Evolutionary conservation across 2,797 vertebrate species (phyloP).

Genomic region (Sarcophilus harrisii): DNA sequence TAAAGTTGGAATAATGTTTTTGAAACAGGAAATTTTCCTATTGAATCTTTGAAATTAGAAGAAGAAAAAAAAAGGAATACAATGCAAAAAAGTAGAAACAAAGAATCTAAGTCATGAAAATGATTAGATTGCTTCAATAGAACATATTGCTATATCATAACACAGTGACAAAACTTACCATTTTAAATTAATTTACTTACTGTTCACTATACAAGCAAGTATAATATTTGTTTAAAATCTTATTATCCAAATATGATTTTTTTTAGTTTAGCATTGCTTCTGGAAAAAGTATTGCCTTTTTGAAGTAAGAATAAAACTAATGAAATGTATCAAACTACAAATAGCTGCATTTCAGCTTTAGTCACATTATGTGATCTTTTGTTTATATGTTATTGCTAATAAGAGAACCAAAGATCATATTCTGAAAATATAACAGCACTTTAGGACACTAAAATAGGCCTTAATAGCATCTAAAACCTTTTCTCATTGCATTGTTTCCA

Average conservation of each 20-base stretch:
- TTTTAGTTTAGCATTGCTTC: not conserved
- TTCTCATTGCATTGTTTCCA: slow-evolving; percentile 60
- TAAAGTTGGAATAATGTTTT: slow-evolving; percentile 82
- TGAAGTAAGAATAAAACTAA: not conserved
- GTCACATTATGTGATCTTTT: not conserved
- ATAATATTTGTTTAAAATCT: not conserved
- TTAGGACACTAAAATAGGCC: slow-evolving; percentile 60
- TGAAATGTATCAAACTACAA: not conserved
- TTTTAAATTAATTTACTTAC: not conserved
- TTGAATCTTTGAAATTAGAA: slow-evolving; percentile 69
- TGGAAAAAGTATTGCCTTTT: not conserved
- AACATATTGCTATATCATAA: not conserved
- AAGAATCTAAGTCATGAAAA: not conserved
- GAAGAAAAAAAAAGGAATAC: not conserved
- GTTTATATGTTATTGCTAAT: not conserved
- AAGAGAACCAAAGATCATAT: not conserved
- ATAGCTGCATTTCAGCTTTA: not conserved
- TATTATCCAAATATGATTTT: not conserved
- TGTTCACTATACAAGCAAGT: slow-evolving; percentile 22
- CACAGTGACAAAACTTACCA: not conserved
- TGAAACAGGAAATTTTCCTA: slow-evolving; percentile 72
- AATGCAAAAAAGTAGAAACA: not conserved
- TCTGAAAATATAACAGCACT: slow-evolving; percentile 59
- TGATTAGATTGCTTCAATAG: not conserved
- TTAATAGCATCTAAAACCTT: slow-evolving; percentile 63